Conservation (phyloP, 2,113 vertebrate species). For the Bubo bubo region DNA sequence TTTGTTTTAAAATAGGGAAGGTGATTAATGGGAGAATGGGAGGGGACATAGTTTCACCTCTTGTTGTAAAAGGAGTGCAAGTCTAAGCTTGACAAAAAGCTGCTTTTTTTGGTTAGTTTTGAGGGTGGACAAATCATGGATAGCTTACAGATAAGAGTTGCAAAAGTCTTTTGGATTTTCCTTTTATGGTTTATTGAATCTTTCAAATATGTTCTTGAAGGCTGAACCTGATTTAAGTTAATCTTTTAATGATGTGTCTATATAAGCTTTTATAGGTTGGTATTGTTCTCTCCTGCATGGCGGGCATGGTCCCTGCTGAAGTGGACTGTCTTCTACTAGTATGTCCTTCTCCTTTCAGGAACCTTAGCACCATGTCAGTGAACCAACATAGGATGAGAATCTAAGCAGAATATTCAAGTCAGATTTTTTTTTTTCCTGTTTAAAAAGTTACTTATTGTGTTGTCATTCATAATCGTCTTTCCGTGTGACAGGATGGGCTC, state of each 20-base stretch:
- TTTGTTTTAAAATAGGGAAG: background rate
- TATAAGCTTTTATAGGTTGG: background rate
- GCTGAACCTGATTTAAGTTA: background rate
- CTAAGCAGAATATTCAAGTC: background rate
- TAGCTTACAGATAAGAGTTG: background rate
- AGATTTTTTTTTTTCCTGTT: background rate
- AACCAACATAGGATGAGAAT: background rate
- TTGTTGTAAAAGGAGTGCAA: background rate
- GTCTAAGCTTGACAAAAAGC: background rate
- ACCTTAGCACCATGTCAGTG: background rate
- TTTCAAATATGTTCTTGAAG: background rate
- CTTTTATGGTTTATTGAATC: background rate
- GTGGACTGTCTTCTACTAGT: background rate
- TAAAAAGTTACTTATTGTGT: background rate
- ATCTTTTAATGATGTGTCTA: background rate
- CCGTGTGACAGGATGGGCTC: conserved; percentile 10
- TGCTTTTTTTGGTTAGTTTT: background rate
- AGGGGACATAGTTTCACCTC: background rate
- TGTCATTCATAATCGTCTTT: conserved; percentile 38
- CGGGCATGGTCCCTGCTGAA: background rate
- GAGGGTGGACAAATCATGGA: background rate
- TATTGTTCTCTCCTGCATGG: background rate
- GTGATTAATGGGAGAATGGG: background rate
- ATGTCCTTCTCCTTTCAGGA: background rate
- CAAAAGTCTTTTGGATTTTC: background rate